phyloP scores from a whole-genome alignment of 2,888 invertebrate genomes.

The Drosophila formosana region DNA sequence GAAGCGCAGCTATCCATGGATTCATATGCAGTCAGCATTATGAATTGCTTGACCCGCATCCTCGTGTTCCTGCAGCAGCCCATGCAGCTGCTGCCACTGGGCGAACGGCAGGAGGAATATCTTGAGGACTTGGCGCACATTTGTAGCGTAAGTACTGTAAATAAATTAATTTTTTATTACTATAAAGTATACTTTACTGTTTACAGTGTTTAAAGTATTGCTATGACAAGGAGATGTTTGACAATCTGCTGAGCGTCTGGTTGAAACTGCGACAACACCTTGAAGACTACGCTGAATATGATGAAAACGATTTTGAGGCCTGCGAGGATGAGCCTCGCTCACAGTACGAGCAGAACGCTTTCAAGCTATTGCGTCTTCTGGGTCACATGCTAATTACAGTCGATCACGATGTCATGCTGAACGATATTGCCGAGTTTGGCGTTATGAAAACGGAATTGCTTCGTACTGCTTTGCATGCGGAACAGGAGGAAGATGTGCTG shows the following conservation, averaged over 20 bases:
- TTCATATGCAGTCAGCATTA: conserved; percentile 66
- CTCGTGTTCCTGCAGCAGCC: conserved; percentile 80
- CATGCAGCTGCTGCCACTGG: conserved; percentile 79
- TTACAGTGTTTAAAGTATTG: conserved; percentile 82
- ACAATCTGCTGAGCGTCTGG: conserved; percentile 81
- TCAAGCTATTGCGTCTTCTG: conserved; percentile 62
- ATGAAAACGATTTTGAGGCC: conserved; percentile 71
- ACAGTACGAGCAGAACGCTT: conserved; percentile 66
- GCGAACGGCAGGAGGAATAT: conserved; percentile 81
- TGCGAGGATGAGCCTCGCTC: conserved; percentile 68
- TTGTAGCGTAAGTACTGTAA: conserved; percentile 60
- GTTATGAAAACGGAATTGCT: conserved; percentile 45
- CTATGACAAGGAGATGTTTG: conserved; percentile 80
- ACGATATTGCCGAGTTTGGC: conserved; percentile 53
- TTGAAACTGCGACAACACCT: conserved; percentile 59
- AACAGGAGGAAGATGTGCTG: conserved; percentile 56
- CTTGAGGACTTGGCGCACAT: conserved; percentile 83
- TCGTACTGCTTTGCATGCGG: conserved; percentile 46
- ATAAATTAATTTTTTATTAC: neutral
- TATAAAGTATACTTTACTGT: neutral
- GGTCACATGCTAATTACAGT: conserved; percentile 48
- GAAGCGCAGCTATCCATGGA: conserved; percentile 77
- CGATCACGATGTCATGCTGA: conserved; percentile 16
- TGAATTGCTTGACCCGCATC: conserved; percentile 81
- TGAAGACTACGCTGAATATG: conserved; percentile 41